Base-by-base conservation (phyloP, 2,888 invertebrate genomes). In the Acrobasis suavella region DNA sequence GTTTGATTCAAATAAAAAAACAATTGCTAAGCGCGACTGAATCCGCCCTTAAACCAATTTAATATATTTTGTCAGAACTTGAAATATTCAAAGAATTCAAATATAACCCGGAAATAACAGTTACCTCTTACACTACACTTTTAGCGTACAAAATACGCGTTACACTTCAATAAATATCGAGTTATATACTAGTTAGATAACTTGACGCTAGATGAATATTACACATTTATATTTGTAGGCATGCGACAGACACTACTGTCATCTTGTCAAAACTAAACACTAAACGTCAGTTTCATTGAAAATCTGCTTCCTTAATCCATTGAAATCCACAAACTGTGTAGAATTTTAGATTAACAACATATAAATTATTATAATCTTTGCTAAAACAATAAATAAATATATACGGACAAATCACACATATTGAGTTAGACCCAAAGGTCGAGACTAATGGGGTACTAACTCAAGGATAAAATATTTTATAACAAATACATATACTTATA, bases 141-240 rank as follows among this genome's bases (percentile, higher is more conserved):
- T 51, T 58, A 56, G 69, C 71, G 71, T 69, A 71, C 62, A 63
- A 62, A 65, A 66, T 65, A 66, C 70, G 71, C 72, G 59, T 67
- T 55, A 62, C 55, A 69, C 62, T 68, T 70, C 70, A 77, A 78
- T 78, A 78, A 78, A 80, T 77, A 78, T 72, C 64, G 72, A 76
- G 67, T 77, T 74, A 62, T 49, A 78, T 75, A 78, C 80, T 80
- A 79, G 71, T 71, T 74, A 78, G 72, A 76, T 82, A 81, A 78
- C 78, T 75, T 77, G 78, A 82, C 80, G 72, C 83, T 86, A 86
- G 72, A 70, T 75, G 83, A 81, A 81, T 84, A 82, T 84, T 83
- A 86, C 82, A 85, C 76, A 74, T 77, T 75, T 77, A 76, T 73
- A 73, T 68, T 66, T 72, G 72, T 69, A 56, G 22, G 42, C n/a